Evolutionary conservation across 1,140 invertebrate genomes (phyloP), one percentile per base, ranked within the genome.

Genomic region (Drosophila elegans): DNA sequence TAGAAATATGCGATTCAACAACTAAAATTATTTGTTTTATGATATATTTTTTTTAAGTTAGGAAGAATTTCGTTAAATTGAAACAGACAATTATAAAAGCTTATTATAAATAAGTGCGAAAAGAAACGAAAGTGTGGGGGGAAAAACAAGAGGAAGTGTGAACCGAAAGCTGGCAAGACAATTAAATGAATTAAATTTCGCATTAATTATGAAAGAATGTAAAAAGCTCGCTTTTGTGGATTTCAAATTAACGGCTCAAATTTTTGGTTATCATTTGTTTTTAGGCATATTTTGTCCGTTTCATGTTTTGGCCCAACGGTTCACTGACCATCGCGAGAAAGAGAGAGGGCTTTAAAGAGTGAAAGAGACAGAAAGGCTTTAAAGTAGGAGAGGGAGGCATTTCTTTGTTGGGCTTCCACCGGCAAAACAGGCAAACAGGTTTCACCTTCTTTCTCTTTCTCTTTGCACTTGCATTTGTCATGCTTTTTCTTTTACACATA

Each of bases 171-270:
- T 66, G 60, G 51, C 62, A 54, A 57, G 44, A 78, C 79, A 75
- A 86, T 86, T 86, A 86, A 82, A 78, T 62, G 44, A 86, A 88
- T 88, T 88, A 82, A 86, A 79, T 78, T 82, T 79, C 82, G 74
- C 78, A 82, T 86, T 82, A 82, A 86, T 88, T 88, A 76, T 82
- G 51, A 76, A 60, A 49, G 46, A 49, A 41, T 34, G 48, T 34
- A 52, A 39, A 52, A 39, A 64, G 51, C 59, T 64, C 62, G 41
- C 51, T 63, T 78, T 66, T 75, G 49, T 66, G 46, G 49, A 71
- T 45, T 60, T 66, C n/a, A 72, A 81, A 60, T 81, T 63, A 74
- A 82, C 54, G 57, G 56, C 52, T 56, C 27, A 52, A 59, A 46
- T 42, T 67, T 51, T 55, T 49, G 54, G 42, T 54, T 46, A 61